Evolutionary conservation across 2,888 invertebrate species (phyloP).

Genomic region (Habrosyne pyritoides): DNA sequence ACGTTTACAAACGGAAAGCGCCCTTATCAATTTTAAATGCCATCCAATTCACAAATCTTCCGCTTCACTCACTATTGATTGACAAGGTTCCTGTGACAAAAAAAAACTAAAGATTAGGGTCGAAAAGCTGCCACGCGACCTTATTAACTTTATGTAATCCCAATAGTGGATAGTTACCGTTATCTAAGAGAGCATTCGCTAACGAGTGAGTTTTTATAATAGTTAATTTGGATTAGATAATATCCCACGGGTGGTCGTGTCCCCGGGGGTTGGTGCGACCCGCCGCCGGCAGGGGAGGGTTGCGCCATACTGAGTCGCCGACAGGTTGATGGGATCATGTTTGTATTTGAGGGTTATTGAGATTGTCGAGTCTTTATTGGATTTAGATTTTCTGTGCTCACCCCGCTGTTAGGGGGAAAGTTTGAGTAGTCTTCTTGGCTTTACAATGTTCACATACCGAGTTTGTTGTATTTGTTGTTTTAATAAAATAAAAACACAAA

Average conservation of each 20-base stretch:
- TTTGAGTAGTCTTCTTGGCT: neutral
- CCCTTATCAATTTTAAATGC: conserved; percentile 8
- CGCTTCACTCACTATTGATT: conserved; percentile 51
- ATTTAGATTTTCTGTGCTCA: conserved; percentile 38
- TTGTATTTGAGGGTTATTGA: conserved; percentile 41
- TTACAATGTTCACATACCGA: too few species aligned
- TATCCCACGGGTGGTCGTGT: conserved; percentile 76
- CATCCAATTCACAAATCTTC: conserved; percentile 42
- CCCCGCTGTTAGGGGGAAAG: neutral
- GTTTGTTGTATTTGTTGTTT: too few species aligned
- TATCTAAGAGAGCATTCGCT: conserved; percentile 70
- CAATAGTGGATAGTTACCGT: conserved; percentile 56
- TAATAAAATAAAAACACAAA: too few species aligned
- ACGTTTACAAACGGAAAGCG: neutral
- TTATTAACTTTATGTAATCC: conserved; percentile 80
- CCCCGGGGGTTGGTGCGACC: conserved; percentile 17
- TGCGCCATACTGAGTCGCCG: conserved; percentile 47
- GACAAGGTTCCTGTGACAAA: conserved; percentile 49
- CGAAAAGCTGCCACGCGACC: conserved; percentile 68
- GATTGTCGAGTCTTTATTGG: conserved; percentile 48
- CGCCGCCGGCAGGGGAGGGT: conserved; percentile 37
- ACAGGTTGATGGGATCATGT: conserved; percentile 59
- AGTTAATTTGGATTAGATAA: conserved; percentile 78
- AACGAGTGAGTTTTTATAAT: conserved; percentile 68
- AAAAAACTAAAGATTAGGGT: conserved; percentile 46